A percentile compares a stretch with the other conserved stretches of the same genome.
Evolutionary conservation across 2,113 vertebrate species (phyloP).

Genomic region (Probosciger aterrimus): DNA sequence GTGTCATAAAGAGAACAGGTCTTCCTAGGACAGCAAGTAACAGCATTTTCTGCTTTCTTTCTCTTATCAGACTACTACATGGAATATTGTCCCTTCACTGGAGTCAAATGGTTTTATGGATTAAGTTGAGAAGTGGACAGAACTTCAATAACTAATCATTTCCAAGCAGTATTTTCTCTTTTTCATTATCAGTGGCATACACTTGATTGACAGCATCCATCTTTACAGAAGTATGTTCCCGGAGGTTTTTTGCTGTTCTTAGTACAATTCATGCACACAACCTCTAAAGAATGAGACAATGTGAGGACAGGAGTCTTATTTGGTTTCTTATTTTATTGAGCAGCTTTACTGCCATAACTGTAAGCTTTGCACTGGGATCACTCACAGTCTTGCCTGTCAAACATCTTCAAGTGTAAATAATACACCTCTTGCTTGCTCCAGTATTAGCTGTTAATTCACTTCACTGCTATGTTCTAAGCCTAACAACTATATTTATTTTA

Average conservation of each 20-base stretch:
- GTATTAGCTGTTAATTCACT: background rate
- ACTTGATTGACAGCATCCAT: conserved; percentile 57
- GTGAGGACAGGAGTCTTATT: conserved; percentile 23
- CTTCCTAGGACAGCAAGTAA: conserved; percentile 17
- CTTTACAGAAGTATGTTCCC: background rate
- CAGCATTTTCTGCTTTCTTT: conserved; percentile 29
- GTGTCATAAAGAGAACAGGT: background rate
- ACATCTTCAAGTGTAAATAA: background rate
- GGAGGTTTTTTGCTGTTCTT: background rate
- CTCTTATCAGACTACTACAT: conserved; percentile 43
- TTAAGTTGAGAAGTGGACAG: conserved; percentile 60
- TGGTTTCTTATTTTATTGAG: conserved; percentile 32
- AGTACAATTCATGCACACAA: background rate
- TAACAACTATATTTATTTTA: background rate
- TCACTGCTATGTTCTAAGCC: background rate
- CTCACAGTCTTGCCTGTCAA: background rate
- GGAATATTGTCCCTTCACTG: conserved; percentile 36
- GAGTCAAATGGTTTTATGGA: conserved; percentile 57
- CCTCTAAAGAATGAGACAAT: conserved; percentile 10
- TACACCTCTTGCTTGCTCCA: background rate
- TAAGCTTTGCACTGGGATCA: background rate
- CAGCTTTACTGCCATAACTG: background rate
- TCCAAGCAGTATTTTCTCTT: conserved; percentile 54
- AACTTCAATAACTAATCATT: conserved; percentile 69
- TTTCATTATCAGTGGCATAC: conserved; percentile 48